These are phyloP conservation scores for Agrochola litura DNA, from an alignment of 2,888 invertebrate genomes.

Conservation along the genomic window DNA sequence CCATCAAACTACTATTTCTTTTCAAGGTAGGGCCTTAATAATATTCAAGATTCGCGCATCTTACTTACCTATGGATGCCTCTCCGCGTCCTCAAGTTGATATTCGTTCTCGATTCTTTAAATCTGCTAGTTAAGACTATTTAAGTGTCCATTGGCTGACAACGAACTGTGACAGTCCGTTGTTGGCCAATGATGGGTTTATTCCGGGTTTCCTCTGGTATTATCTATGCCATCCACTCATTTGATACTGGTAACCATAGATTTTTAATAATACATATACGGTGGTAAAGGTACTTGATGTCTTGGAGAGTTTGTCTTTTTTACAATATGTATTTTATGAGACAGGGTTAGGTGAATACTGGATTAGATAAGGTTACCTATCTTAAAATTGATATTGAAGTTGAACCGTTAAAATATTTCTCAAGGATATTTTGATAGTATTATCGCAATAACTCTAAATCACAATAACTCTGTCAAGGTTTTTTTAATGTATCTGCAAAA, in stretches of 20 bases:
- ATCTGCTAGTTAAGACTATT: no score
- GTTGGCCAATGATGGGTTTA: not conserved
- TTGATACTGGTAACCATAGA: not conserved
- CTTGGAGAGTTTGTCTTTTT: not conserved
- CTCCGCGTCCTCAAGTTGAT: no score
- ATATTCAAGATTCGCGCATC: no score
- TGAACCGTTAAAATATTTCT: constrained; percentile 11
- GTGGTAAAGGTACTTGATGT: not conserved
- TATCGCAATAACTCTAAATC: constrained; percentile 32
- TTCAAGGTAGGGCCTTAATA: no score
- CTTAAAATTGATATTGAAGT: constrained; percentile 24
- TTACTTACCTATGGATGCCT: no score
- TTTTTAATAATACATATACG: no score
- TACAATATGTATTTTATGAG: not conserved
- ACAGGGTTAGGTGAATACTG: constrained; percentile 5
- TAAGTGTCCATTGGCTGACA: no score
- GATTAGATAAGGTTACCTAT: constrained; percentile 33
- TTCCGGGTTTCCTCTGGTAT: not conserved
- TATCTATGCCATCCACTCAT: not conserved
- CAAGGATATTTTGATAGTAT: constrained; percentile 52
- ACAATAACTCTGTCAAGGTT: constrained; percentile 14
- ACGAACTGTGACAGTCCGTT: no score
- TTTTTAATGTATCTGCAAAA: no score
- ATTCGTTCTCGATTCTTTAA: no score
- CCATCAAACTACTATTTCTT: no score